A percentile compares a stretch with the other conserved stretches of the same genome.
Evolutionary conservation across 1,140 invertebrate genomes (phyloP).

Genomic region (Orchestia grillus): DNA sequence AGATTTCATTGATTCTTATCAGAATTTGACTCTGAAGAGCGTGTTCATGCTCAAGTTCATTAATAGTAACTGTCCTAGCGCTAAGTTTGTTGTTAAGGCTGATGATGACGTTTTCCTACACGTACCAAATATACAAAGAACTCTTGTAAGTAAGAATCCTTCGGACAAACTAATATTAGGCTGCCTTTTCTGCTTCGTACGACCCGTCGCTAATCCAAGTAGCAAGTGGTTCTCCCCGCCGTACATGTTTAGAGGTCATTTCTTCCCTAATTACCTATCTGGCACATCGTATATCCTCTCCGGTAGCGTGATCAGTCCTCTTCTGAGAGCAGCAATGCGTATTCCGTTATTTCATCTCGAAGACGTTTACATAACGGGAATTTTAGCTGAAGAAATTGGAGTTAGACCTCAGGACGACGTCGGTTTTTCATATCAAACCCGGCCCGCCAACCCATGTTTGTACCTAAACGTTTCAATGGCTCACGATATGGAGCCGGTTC

Average conservation of each 20-base stretch:
- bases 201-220: conserved; percentile 79
- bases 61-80: conserved; percentile 81
- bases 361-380: conserved; percentile 88
- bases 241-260: conserved; percentile 81
- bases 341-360: conserved; percentile 76
- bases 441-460: conserved; percentile 69
- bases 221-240: conserved; percentile 86
- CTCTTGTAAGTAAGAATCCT: conserved; percentile 69
- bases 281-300: conserved; percentile 88
- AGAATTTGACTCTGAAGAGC: conserved; percentile 89
- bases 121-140: conserved; percentile 75
- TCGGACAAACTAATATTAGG: conserved; percentile 76
- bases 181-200: conserved; percentile 81
- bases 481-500: conserved; percentile 68
- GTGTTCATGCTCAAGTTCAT: conserved; percentile 85
- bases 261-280: conserved; percentile 87
- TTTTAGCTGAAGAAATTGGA: conserved; percentile 68
- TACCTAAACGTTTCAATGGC: conserved; percentile 69
- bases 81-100: conserved; percentile 84
- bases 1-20: conserved; percentile 85
- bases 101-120: conserved; percentile 95
- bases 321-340: conserved; percentile 77
- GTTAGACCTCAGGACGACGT: conserved; percentile 71
- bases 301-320: conserved; percentile 77
- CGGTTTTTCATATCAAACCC: conserved; percentile 76